Evolutionary conservation across 2,113 vertebrate species (phyloP).

Genomic region (Dromas ardeola): DNA sequence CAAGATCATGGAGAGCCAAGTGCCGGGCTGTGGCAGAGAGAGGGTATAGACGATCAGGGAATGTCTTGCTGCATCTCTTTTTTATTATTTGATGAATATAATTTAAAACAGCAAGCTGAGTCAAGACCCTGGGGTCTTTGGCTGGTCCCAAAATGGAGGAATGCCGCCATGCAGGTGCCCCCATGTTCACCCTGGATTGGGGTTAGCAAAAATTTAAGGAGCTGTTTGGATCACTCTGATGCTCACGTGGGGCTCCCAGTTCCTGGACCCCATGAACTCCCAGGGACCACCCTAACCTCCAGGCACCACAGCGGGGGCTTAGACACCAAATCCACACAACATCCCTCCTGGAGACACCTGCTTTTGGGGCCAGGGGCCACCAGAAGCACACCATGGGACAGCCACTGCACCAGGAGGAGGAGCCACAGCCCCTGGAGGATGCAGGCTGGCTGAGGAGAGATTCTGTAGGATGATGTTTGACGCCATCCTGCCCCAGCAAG

Average conservation of each 20-base stretch:
- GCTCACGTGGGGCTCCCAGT: background rate
- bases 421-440: background rate
- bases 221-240: background rate
- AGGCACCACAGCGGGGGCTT: background rate
- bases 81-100: background rate
- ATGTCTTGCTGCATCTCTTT: background rate
- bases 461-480: background rate
- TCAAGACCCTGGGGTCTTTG: accelerated
- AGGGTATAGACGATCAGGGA: background rate
- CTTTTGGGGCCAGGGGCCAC: background rate
- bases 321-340: accelerated
- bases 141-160: background rate
- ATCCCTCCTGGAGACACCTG: background rate
- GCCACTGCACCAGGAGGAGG: background rate
- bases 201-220: background rate
- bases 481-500: background rate
- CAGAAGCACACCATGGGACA: background rate
- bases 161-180: background rate
- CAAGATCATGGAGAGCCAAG: background rate
- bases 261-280: background rate
- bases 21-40: background rate
- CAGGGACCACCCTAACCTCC: background rate
- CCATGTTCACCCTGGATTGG: background rate
- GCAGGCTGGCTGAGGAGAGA: background rate
- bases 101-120: background rate